These are phyloP conservation scores for Leptopterna dolabrata DNA, from an alignment of 2,888 invertebrate species.

Conservation along the genomic window DNA sequence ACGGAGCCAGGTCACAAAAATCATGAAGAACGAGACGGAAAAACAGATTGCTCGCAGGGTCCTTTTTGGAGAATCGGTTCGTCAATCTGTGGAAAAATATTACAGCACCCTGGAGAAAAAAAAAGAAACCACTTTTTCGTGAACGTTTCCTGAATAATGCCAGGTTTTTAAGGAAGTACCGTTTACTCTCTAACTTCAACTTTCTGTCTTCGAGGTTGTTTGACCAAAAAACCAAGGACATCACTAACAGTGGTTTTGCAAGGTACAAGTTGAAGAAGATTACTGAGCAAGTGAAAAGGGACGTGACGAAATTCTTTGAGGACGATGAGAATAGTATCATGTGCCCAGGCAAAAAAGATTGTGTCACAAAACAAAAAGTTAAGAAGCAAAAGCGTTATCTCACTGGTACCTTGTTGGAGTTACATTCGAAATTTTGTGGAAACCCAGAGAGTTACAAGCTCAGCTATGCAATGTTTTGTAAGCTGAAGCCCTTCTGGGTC, in stretches of 20 bases:
- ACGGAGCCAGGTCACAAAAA: not conserved
- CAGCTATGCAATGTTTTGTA: conserved; percentile 10
- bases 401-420: not conserved
- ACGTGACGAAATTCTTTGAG: not conserved
- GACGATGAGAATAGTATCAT: conserved; percentile 23
- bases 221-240: not conserved
- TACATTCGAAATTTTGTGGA: conserved; percentile 26
- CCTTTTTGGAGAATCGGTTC: not conserved
- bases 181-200: conserved; percentile 9
- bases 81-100: not conserved
- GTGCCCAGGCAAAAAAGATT: too few relatives aligned
- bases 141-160: not conserved
- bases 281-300: not conserved
- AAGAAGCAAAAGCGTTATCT: conserved; percentile 12
- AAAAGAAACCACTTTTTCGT: conserved; percentile 1
- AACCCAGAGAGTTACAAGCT: not conserved
- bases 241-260: conserved; percentile 4
- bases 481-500: too few relatives aligned
- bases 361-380: not conserved
- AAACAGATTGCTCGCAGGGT: not conserved
- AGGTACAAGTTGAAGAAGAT: not conserved
- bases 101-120: not conserved
- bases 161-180: conserved; percentile 28
- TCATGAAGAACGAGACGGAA: not conserved
- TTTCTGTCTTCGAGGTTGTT: conserved; percentile 25